phyloP scores from a whole-genome alignment of 2,797 vertebrate genomes.

The Protosalanx chinensis region DNA sequence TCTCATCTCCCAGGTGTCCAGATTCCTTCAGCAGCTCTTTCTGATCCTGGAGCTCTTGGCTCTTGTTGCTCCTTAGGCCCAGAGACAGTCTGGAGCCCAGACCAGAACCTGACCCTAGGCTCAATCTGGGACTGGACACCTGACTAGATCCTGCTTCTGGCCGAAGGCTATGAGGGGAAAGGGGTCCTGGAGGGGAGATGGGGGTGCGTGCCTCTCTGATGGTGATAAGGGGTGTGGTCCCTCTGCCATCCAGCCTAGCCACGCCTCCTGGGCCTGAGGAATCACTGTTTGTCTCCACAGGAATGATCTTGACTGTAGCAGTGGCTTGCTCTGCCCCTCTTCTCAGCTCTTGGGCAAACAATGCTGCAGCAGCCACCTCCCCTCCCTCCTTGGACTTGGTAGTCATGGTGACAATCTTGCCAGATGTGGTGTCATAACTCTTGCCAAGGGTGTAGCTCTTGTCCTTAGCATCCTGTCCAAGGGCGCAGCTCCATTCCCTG shows the following conservation, averaged over 20 bases:
- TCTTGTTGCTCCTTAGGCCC: constrained; percentile 21
- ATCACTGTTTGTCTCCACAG: constrained; percentile 61
- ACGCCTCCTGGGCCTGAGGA: constrained; percentile 47
- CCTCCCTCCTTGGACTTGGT: constrained; percentile 67
- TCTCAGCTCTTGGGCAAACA: constrained; percentile 50
- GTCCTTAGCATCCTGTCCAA: constrained; percentile 68
- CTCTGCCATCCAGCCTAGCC: constrained; percentile 23
- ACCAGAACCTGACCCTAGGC: constrained; percentile 10
- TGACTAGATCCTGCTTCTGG: constrained; percentile 11
- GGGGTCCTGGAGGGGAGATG: constrained; percentile 63
- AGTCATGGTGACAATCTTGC: constrained; percentile 82
- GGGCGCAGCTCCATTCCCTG: constrained; percentile 49
- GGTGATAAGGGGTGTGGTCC: constrained; percentile 62
- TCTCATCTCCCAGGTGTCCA: constrained; percentile 63
- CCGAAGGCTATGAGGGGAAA: constrained; percentile 45
- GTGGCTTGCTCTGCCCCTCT: constrained; percentile 53
- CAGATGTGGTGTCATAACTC: constrained; percentile 81
- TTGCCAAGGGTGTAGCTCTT: constrained; percentile 79
- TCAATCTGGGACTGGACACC: constrained; percentile 4
- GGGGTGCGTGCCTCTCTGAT: constrained; percentile 78
- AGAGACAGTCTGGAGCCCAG: constrained; percentile 15
- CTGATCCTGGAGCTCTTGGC: constrained; percentile 22
- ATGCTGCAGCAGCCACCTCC: constrained; percentile 46
- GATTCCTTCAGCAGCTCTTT: constrained; percentile 60
- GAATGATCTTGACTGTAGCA: constrained; percentile 61